phyloP scores from a whole-genome alignment of 2,888 invertebrate genomes.

The Chydorus sphaericus region DNA sequence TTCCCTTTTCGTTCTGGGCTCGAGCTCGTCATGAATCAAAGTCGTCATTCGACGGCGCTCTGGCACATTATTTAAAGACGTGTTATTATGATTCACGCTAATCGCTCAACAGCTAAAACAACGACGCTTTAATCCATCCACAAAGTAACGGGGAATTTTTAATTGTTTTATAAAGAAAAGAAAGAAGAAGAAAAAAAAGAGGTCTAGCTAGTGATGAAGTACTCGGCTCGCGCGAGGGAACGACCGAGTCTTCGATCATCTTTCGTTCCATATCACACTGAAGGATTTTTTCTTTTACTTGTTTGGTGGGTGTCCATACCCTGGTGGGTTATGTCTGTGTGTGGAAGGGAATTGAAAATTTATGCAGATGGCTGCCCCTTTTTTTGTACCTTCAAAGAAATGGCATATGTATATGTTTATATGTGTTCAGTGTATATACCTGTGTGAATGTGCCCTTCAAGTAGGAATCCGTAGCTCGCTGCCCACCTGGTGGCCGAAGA shows the following conservation, averaged over 20 bases:
- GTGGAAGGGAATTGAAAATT: background rate
- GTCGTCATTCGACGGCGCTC: background rate
- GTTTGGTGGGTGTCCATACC: too few species aligned
- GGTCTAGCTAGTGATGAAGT: background rate
- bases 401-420: too few species aligned
- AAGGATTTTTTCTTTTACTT: background rate
- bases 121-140: too few species aligned
- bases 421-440: too few species aligned
- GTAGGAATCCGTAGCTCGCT: background rate
- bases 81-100: background rate
- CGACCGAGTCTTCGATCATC: slow-evolving; percentile 2
- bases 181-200: background rate
- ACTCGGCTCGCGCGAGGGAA: background rate
- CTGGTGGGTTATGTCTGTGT: background rate
- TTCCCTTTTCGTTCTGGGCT: background rate
- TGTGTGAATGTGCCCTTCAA: too few species aligned
- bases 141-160: slow-evolving; percentile 3
- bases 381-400: too few species aligned
- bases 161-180: background rate
- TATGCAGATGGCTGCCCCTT: slow-evolving; percentile 5
- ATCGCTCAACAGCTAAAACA: slow-evolving; percentile 4
- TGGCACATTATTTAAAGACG: background rate
- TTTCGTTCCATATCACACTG: background rate
- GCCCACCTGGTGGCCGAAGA: background rate
- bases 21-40: background rate